Base-by-base conservation (phyloP, 2,113 vertebrate genomes). In the Apeltes quadracus region DNA sequence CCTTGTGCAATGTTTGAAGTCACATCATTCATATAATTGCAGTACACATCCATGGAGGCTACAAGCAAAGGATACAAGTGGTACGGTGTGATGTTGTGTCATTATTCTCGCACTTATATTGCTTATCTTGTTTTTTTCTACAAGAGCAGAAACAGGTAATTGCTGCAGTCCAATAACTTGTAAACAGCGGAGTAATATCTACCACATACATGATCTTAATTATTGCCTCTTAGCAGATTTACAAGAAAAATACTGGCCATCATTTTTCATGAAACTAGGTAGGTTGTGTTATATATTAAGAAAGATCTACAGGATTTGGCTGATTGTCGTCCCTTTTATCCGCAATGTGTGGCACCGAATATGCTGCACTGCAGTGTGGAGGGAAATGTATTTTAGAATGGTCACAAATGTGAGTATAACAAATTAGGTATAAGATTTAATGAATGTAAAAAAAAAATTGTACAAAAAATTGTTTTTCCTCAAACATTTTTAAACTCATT, bases 61-160 rank as follows among this genome's bases (percentile, higher is more conserved):
- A 9, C 0, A 10, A 15, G 11, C 39, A 39, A 72, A 25, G 46
- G 68, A 16, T 41, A 32, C 32, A 29, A 48, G 29, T 72, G 5
- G 3, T 2, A 29, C 22, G 38, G 44, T 55, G 27, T 58, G 22
- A 12, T 44, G 16, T 15, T 29, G 10, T 27, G 9, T 38, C 22
- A 27, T 27, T 55, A 34, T 46, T 46, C 36, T 46, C 10, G 36
- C 18, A 39, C 22, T 32, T 2, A 36, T 34, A 48, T 61, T 25
- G 1, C 43, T 64, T 39, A 82, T 74, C n/a, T 65, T 27, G 6
- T 14, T 1, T 55, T 22, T 72, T 29, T 38, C 32, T 39, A 65
- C 23, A 61, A 55, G 8, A 34, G 50, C 55, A 7, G 48, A 25
- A 18, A 46, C 18, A 34, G 32, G 36, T 54, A 27, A 48, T 38